These are phyloP conservation scores for Clivina fossor DNA, from an alignment of 2,888 invertebrate genomes.

Conservation along the genomic window DNA sequence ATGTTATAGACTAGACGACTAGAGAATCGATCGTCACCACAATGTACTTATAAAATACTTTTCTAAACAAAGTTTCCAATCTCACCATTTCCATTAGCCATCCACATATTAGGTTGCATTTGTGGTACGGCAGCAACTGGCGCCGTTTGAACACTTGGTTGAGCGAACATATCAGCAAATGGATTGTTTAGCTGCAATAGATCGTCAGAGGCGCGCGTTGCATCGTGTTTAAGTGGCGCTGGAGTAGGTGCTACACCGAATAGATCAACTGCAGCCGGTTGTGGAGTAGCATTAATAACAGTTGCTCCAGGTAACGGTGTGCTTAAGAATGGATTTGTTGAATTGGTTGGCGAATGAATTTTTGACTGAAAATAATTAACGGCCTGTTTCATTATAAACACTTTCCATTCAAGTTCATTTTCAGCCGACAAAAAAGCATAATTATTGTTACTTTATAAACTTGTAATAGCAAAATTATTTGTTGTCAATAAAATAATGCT, in stretches of 20 bases:
- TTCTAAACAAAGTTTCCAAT: too few relatives aligned
- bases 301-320: slow-evolving; percentile 46
- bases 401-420: too few relatives aligned
- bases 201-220: slow-evolving; percentile 74
- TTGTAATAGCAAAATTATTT: too few relatives aligned
- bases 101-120: slow-evolving; percentile 56
- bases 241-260: slow-evolving; percentile 71
- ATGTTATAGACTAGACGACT: too few relatives aligned
- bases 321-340: slow-evolving; percentile 81
- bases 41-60: too few relatives aligned
- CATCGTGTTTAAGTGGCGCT: slow-evolving; percentile 21
- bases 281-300: slow-evolving; percentile 41
- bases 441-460: too few relatives aligned
- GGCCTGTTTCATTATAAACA: too few relatives aligned
- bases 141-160: slow-evolving; percentile 44
- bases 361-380: slow-evolving; percentile 62
- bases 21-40: too few relatives aligned
- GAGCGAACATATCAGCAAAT: slow-evolving; percentile 70
- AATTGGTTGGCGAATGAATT: slow-evolving; percentile 70
- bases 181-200: slow-evolving; percentile 87
- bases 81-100: slow-evolving; percentile 58
- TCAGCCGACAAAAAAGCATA: too few relatives aligned
- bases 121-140: slow-evolving; percentile 42
- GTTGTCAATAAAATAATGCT: too few relatives aligned
- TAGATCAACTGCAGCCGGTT: slow-evolving; percentile 65